Conservation (phyloP, 2,888 invertebrate species). For the Automeris io region DNA sequence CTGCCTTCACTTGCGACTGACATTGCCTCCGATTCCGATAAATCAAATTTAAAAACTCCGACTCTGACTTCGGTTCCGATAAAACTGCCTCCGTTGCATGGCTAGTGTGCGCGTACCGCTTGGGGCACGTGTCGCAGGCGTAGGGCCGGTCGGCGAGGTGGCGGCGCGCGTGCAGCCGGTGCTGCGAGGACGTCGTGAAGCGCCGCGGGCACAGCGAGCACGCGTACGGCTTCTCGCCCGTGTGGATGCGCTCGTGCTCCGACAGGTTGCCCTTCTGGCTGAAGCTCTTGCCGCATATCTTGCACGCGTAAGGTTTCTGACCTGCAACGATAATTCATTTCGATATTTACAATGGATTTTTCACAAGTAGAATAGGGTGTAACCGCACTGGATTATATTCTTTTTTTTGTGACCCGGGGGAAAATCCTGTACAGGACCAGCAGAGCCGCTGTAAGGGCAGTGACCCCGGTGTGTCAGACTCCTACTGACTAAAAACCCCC, state of each 20-base stretch:
- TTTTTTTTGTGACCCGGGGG: too few relatives aligned
- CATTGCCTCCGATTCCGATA: too few relatives aligned
- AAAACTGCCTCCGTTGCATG: too few relatives aligned
- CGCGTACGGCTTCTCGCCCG: conserved; percentile 85
- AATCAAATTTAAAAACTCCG: too few relatives aligned
- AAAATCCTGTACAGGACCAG: too few relatives aligned
- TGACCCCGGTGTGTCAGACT: too few relatives aligned
- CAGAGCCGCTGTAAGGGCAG: too few relatives aligned
- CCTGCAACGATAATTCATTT: conserved; percentile 25
- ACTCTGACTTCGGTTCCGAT: too few relatives aligned
- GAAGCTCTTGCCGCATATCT: conserved; percentile 83
- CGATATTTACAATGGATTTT: background rate
- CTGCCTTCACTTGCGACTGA: too few relatives aligned
- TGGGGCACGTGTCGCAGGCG: conserved; percentile 51
- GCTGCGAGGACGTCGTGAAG: conserved; percentile 86
- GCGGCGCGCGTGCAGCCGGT: conserved; percentile 80
- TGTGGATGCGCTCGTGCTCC: conserved; percentile 87
- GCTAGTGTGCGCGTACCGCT: conserved; percentile 23
- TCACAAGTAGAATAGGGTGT: too few relatives aligned
- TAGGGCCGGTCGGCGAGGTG: conserved; percentile 58
- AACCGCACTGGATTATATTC: too few relatives aligned
- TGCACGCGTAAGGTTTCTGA: conserved; percentile 81
- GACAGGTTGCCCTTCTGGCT: conserved; percentile 87
- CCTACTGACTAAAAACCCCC: too few relatives aligned
- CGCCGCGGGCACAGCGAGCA: conserved; percentile 81